Conservation (phyloP, 92 coral and sea anemone species). For the Epizoanthus stellaris region DNA sequence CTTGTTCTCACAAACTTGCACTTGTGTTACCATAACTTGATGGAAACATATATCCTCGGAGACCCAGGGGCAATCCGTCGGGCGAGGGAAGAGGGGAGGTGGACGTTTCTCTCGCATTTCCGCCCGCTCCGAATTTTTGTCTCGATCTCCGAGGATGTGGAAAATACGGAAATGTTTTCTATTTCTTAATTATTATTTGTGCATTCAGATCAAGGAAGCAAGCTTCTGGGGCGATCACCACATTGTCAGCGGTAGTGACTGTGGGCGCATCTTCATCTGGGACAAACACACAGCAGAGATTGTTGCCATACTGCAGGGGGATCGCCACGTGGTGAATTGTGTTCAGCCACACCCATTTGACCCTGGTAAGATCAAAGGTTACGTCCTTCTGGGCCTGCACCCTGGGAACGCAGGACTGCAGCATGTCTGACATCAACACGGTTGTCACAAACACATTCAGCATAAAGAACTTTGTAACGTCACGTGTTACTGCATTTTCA, state of each 20-base stretch:
- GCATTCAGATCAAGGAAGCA: conserved; percentile 91
- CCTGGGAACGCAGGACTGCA: not conserved
- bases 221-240: conserved; percentile 93
- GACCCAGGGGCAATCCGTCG: too few species aligned
- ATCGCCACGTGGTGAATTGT: conserved; percentile 96
- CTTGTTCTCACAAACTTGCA: too few species aligned
- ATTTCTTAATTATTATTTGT: not conserved
- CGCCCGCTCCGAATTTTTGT: too few species aligned
- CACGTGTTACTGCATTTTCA: too few species aligned
- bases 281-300: conserved; percentile 90
- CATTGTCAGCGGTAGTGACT: conserved; percentile 96
- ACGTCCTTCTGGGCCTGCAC: not conserved
- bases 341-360: conserved; percentile 98
- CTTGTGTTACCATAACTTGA: too few species aligned
- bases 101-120: too few species aligned
- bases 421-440: not conserved
- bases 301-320: conserved; percentile 92
- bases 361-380: conserved; percentile 69
- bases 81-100: too few species aligned
- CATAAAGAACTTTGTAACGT: too few species aligned
- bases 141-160: too few species aligned
- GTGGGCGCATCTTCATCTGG: conserved; percentile 98
- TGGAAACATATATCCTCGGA: too few species aligned
- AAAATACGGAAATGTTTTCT: too few species aligned
- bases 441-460: too few species aligned